Evolutionary conservation across 1,140 invertebrate species (phyloP).

Genomic region (Pseudomyrmex flavicornis): DNA sequence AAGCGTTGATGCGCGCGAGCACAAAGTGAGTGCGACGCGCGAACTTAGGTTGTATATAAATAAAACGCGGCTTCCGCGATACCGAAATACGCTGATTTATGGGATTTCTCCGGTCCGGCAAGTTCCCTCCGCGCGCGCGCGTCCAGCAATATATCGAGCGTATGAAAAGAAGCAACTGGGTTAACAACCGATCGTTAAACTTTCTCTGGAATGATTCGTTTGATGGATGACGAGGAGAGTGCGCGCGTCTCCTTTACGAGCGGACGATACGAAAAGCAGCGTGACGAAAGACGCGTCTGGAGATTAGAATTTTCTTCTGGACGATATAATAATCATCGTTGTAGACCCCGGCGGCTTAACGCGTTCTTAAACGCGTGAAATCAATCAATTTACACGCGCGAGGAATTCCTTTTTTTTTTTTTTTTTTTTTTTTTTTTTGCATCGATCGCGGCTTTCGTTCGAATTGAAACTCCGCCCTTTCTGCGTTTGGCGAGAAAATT

Average conservation of each 20-base stretch:
- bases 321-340: neutral
- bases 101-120: conserved; percentile 57
- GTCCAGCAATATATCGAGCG: neutral
- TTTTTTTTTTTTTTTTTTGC: too few relatives aligned
- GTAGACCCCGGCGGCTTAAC: neutral
- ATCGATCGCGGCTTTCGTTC: neutral
- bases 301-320: neutral
- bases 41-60: conserved; percentile 78
- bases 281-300: neutral
- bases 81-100: conserved; percentile 83
- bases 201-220: conserved; percentile 23
- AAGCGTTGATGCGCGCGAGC: conserved; percentile 5
- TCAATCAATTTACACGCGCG: neutral
- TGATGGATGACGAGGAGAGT: conserved; percentile 7
- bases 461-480: conserved; percentile 16
- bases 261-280: conserved; percentile 22
- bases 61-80: conserved; percentile 77
- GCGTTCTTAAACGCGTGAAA: neutral
- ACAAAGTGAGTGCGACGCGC: conserved; percentile 50
- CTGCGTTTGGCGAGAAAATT: conserved; percentile 25
- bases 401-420: neutral
- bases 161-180: conserved; percentile 67
- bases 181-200: conserved; percentile 75
- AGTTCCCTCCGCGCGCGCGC: conserved; percentile 50
- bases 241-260: conserved; percentile 45